Conservation (phyloP, 2,797 vertebrate genomes). For the Sebastes cheni region DNA sequence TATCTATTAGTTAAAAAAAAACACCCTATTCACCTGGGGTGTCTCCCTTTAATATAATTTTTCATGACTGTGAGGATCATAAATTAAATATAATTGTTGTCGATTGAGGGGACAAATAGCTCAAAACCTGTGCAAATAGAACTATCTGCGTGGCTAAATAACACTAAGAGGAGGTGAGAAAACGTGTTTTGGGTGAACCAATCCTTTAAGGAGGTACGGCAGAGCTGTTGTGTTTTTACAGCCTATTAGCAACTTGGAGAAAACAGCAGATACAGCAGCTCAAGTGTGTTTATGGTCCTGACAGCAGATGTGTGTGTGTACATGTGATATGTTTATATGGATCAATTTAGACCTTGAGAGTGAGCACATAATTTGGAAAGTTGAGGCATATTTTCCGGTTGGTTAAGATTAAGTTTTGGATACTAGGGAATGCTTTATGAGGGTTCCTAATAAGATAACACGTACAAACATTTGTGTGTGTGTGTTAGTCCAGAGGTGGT, state of each 20-base stretch:
- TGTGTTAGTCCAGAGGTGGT: constrained; percentile 87
- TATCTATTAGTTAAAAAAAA: no score
- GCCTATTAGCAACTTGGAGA: not conserved
- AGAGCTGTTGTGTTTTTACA: not conserved
- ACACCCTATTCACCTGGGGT: no score
- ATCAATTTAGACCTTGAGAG: not conserved
- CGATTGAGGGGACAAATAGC: not conserved
- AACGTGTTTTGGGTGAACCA: not conserved
- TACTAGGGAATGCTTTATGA: not conserved
- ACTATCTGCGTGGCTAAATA: not conserved
- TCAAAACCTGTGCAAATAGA: not conserved
- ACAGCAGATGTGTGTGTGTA: not conserved
- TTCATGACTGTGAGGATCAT: not conserved
- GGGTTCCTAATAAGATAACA: not conserved
- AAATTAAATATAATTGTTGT: not conserved
- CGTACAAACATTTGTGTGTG: not conserved
- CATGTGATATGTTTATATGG: not conserved
- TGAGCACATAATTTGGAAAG: not conserved
- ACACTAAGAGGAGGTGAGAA: not conserved
- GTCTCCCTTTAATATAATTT: not conserved
- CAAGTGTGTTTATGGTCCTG: not conserved
- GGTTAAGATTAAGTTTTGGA: not conserved
- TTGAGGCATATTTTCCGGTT: not conserved
- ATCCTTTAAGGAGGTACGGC: not conserved
- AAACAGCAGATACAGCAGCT: not conserved